phyloP scores from a whole-genome alignment of 2,888 invertebrate genomes.

The Metallyticus violacea region DNA sequence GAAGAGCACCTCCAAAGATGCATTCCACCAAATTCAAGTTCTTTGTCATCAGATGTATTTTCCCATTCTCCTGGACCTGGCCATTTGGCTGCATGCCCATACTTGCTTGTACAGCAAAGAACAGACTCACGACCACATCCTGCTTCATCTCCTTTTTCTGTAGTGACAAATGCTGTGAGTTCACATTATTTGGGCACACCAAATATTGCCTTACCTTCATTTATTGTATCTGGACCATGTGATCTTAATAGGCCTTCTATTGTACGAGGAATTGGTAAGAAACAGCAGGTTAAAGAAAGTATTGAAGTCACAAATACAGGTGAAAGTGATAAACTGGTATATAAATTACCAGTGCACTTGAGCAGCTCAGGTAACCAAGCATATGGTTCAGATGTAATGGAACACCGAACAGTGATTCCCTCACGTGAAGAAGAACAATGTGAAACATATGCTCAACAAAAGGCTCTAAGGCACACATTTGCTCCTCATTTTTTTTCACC shows the following conservation, averaged over 20 bases:
- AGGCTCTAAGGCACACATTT: conserved; percentile 29
- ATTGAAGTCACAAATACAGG: not conserved
- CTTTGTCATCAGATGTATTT: not conserved
- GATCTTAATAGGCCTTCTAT: conserved; percentile 75
- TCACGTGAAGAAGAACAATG: conserved; percentile 14
- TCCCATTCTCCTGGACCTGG: not conserved
- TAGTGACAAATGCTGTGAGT: not conserved
- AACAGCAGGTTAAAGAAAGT: not conserved
- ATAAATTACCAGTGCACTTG: not conserved
- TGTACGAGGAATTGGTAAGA: conserved; percentile 71
- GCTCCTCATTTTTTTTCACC: conserved; percentile 23
- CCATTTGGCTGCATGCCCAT: not conserved
- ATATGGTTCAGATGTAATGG: not conserved
- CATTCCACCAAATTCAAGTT: not conserved
- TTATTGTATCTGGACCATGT: conserved; percentile 70
- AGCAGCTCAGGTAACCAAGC: not conserved
- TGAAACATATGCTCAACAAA: conserved; percentile 22
- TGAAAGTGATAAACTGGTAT: not conserved
- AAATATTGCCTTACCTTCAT: conserved; percentile 44
- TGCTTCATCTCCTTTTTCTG: not conserved
- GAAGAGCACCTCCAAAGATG: not conserved
- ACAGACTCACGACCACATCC: not conserved
- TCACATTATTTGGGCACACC: not conserved
- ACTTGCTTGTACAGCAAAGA: not conserved
- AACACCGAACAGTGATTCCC: not conserved